phyloP scores from a whole-genome alignment of 1,140 invertebrate species.

The Drosophila ohnishii region DNA sequence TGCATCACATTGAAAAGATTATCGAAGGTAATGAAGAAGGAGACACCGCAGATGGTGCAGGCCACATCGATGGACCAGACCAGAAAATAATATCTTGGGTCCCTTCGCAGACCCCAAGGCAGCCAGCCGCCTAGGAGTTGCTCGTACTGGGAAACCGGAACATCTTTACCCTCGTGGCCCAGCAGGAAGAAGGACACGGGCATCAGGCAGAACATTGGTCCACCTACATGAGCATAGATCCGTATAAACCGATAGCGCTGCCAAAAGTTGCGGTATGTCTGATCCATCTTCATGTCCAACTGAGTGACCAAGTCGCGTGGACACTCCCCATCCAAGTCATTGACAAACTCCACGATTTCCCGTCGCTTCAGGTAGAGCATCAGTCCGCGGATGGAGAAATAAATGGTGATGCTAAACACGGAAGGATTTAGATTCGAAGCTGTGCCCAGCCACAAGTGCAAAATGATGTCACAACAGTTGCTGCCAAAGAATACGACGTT shows the following conservation, averaged over 20 bases:
- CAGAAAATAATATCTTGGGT: constrained; percentile 21
- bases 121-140: constrained; percentile 55
- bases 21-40: constrained; percentile 51
- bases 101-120: constrained; percentile 33
- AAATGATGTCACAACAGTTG: constrained; percentile 18
- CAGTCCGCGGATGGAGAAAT: constrained; percentile 49
- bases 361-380: constrained; percentile 39
- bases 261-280: constrained; percentile 5
- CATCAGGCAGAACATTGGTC: background rate
- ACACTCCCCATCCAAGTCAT: constrained; percentile 48
- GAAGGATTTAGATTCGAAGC: constrained; percentile 31
- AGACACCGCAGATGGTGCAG: constrained; percentile 19
- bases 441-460: background rate
- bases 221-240: background rate
- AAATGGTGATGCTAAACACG: constrained; percentile 36
- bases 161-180: constrained; percentile 13
- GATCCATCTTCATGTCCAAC: constrained; percentile 5
- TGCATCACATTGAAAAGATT: constrained; percentile 51
- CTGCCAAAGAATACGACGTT: constrained; percentile 10
- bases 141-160: constrained; percentile 32
- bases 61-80: constrained; percentile 35
- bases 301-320: constrained; percentile 29
- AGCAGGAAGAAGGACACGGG: constrained; percentile 29
- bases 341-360: constrained; percentile 40
- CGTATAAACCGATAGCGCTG: constrained; percentile 25